phyloP scores from a whole-genome alignment of 92 coral and sea anemone genomes.

The Parazoanthus swiftii region DNA sequence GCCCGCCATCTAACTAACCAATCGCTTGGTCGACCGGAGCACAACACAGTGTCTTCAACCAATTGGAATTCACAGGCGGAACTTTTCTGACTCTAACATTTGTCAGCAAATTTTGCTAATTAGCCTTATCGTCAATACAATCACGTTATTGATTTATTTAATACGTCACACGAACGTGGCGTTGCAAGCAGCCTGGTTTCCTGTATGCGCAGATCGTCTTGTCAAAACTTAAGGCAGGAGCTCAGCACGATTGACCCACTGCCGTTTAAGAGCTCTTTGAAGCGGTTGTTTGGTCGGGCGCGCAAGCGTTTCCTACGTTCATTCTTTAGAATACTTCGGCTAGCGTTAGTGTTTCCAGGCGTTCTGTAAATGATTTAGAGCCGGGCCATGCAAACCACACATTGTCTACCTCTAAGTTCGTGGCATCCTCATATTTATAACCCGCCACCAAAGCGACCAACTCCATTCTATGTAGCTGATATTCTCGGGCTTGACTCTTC shows the following conservation, averaged over 20 bases:
- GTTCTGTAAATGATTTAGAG: conserved; percentile 8
- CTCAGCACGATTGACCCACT: conserved; percentile 37
- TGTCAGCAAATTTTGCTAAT: conserved; percentile 99
- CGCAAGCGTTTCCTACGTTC: neutral
- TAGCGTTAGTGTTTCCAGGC: neutral
- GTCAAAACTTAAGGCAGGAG: conserved; percentile 61
- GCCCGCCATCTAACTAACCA: conserved; percentile 54
- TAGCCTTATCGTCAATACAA: conserved; percentile 99
- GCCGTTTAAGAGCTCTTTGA: conserved; percentile 33
- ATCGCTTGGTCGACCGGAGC: conserved; percentile 44
- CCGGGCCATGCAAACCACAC: conserved; percentile 27
- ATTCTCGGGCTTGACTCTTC: conserved; percentile 86
- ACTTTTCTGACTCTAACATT: conserved; percentile 68
- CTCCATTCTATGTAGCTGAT: conserved; percentile 94
- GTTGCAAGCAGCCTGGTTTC: conserved; percentile 74
- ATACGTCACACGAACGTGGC: conserved; percentile 89
- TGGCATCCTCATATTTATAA: conserved; percentile 98
- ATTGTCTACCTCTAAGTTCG: conserved; percentile 68
- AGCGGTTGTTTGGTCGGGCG: conserved; percentile 25
- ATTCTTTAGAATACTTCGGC: neutral
- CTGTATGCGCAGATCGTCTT: conserved; percentile 56
- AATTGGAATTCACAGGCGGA: conserved; percentile 56
- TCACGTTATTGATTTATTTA: conserved; percentile 99
- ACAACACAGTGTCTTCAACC: conserved; percentile 45
- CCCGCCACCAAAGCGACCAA: conserved; percentile 86